Evolutionary conservation across 2,797 vertebrate genomes (phyloP), one percentile per base, ranked within the genome.

Genomic region (Periophthalmus magnuspinnatus): DNA sequence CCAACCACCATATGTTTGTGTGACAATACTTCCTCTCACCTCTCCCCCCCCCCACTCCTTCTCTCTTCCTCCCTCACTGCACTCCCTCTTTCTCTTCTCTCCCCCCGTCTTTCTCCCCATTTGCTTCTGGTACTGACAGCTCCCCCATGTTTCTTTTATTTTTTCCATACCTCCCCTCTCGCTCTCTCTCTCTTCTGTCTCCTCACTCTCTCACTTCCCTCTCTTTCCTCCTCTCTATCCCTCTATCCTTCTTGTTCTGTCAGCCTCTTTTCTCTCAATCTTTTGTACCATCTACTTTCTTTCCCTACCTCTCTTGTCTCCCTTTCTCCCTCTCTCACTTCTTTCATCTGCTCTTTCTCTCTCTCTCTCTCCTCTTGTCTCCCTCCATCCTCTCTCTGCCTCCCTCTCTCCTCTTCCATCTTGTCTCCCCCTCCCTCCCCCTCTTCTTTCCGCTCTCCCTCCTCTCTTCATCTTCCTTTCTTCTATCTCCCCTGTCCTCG

Each of bases 121-220:
- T 28, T 28, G 28, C 28, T 28, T 28, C 3, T 28, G 1, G 28
- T 28, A 28, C 3, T 28, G 28, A 28, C 28, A n/a, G n/a, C 67
- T 10, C 28, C 59, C 55, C n/a, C 60, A 50, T 58, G 4, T 69
- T 71, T 67, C 67, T 57, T 28, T 70, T 62, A 66, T 7, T 64
- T 84, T 70, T 82, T 86, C 86, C 10, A 2, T 11, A 1, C 3
- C 54, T 56, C 7, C 9, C 16, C 1, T 11, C 52, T 54, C n/a
- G 13, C 55, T 28, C 55, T 28, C 11, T 7, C 8, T n/a, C 52
- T 55, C 52, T 21, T n/a, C n/a, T n/a, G n/a, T n/a, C 19, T 21
- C 6, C 17, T 54, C 50, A 7, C 50, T 54, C 19, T n/a, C 52
- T 55, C 52, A 1, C 54, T 22, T 24, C 9, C 13, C 10, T 5